Base-by-base conservation (phyloP, 2,888 invertebrate species). In the Leptopilina syphax region DNA sequence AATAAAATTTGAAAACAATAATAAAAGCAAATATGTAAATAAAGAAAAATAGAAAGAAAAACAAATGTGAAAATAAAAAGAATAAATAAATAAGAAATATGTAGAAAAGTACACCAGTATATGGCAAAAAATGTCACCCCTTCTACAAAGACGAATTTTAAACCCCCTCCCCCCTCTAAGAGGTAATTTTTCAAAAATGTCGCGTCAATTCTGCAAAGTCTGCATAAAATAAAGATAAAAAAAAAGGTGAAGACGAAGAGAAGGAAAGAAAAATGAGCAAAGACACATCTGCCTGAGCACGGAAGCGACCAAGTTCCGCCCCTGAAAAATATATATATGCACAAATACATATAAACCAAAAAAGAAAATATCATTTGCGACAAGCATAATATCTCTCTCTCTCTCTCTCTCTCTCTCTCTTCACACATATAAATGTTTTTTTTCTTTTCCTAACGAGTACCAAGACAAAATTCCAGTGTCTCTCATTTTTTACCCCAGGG, bases 211-310 rank as follows among this genome's bases (percentile, higher is more conserved):
- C 18, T 41, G 57, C 57, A 60, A 41, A 41, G 34, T 57, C 73
- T 73, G 73, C 57, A 73, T 57, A 73, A 73, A 73, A 73, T 73
- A 73, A 73, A 73, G n/a, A 73, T 73, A 73, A 73, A 50, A 50
- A 47, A 50, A 50, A 50, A 10, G 12, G 10, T 10, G 9, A 50
- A 50, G 50, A 10, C 9, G 50, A 50, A 50, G 50, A 50, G 10
- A 10, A 50, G 50, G 50, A 50, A 50, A 50, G 50, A 50, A 50
- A 73, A 73, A 73, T 73, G 41, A 73, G 34, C 73, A 27, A 34
- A 9, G 73, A 68, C 73, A 63, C 73, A 73, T 73, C 73, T 73
- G 73, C 57, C n/a, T 54, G n/a, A 73, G 54, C 5, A 73, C 34
- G 57, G 73, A 73, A 73, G 57, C 73, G 57, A 47, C 67, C n/a